A percentile compares a stretch with the other conserved stretches of the same genome.
phyloP scores from a whole-genome alignment of 1,140 invertebrate species.

The Anadara kagoshimensis region DNA sequence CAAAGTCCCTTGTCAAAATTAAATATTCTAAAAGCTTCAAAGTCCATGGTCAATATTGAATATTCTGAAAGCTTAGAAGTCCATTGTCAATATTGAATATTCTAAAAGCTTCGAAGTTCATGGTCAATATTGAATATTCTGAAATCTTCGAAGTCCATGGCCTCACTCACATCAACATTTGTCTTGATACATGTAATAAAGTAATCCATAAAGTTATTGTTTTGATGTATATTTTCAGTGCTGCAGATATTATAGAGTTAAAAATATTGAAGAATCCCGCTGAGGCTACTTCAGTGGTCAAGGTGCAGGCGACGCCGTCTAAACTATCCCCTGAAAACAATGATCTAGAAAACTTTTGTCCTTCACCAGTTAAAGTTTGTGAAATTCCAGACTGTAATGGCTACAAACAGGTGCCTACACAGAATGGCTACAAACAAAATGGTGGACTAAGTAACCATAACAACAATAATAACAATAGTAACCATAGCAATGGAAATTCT shows the following conservation, averaged over 20 bases:
- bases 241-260: conserved; percentile 78
- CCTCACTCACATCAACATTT: no score
- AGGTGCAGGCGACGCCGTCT: conserved; percentile 55
- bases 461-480: not conserved
- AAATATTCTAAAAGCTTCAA: no score
- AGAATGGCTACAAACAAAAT: not conserved
- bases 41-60: no score
- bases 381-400: conserved; percentile 27
- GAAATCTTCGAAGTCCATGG: not conserved
- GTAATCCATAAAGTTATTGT: no score
- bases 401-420: not conserved
- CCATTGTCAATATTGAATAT: no score
- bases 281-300: conserved; percentile 73
- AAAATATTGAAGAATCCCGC: conserved; percentile 78
- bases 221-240: conserved; percentile 69
- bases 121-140: not conserved
- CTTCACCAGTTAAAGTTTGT: conserved; percentile 58
- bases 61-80: no score
- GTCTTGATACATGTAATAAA: no score
- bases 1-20: no score
- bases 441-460: no score
- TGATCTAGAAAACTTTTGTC: conserved; percentile 43
- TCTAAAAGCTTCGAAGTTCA: no score
- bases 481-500: not conserved
- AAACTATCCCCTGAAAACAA: conserved; percentile 56